Percentiles rank a stretch among this genome's conserved stretches.
Conservation (phyloP, 2,888 invertebrate genomes). For the Cistogaster globosa region DNA sequence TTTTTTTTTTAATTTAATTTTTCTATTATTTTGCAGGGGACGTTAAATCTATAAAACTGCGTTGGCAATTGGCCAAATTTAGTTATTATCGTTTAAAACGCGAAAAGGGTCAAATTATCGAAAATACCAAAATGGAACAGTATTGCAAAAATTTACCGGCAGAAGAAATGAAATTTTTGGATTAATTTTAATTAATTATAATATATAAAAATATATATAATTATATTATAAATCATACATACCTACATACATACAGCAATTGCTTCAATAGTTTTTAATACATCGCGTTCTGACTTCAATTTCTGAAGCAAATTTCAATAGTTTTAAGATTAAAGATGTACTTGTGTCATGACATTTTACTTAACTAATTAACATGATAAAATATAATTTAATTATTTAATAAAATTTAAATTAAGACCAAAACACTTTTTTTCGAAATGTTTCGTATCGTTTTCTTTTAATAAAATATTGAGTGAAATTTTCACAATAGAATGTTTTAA, state of each 20-base stretch:
- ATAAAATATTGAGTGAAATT: background rate
- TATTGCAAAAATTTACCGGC: slow-evolving; percentile 77
- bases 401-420: background rate
- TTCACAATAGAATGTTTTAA: background rate
- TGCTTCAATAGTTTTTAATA: background rate
- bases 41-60: slow-evolving; percentile 76
- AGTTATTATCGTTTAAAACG: slow-evolving; percentile 78
- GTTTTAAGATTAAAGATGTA: slow-evolving; percentile 2
- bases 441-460: background rate
- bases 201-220: background rate
- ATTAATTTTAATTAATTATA: slow-evolving; percentile 42
- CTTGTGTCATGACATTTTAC: slow-evolving; percentile 10
- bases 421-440: background rate
- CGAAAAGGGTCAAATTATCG: slow-evolving; percentile 75
- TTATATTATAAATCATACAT: background rate
- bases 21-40: slow-evolving; percentile 72
- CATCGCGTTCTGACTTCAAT: background rate
- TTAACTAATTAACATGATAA: background rate
- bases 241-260: background rate
- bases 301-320: slow-evolving; percentile 6
- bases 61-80: slow-evolving; percentile 80
- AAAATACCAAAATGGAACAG: slow-evolving; percentile 75
- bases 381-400: background rate
- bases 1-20: background rate
- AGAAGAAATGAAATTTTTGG: slow-evolving; percentile 78